Evolutionary conservation across 2,797 vertebrate species (phyloP), one percentile per base, ranked within the genome.

Genomic region (Chelon auratus): DNA sequence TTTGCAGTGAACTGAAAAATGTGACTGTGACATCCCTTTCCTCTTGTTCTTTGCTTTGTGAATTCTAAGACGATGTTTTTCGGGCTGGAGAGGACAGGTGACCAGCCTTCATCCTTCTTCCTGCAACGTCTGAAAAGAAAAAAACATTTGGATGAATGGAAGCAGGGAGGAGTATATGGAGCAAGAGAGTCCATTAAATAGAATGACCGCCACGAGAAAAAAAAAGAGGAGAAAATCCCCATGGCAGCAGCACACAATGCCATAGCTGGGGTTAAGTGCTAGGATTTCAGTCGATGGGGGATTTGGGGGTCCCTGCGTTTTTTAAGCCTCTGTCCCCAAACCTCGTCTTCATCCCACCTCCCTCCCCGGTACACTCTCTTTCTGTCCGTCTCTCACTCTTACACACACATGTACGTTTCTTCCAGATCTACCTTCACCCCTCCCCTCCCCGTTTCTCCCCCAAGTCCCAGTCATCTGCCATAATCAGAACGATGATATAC

Each of bases 211-310:
- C 82, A 81, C 56, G 54, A 48, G 42, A 59, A 76, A 81, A 83
- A 83, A 75, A 83, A 84, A 82, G 52, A 56, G 45, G 56, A 45
- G 68, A 90, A 92, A 92, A 87, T 89, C 91, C 89, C 89, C 84
- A 89, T 75, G 62, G 86, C 74, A 89, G 88, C 80, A 89, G 88
- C 80, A 86, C 88, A 95, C 91, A 95, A 94, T 93, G 91, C 91
- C 86, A 89, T 92, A 89, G 93, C 89, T 78, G 84, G 93, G 93
- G 94, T 95, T 94, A 95, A 95, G 93, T 95, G 94, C 94, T 95
- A 93, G 92, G 94, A 94, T 95, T 95, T 95, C 95, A 94, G 80
- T 92, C 86, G 68, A 87, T 84, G 92, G 93, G 93, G 93, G 92
- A 92, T 92, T 92, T 72, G 73, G 82, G 92, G 93, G 90, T 92